Percentiles rank a stretch among this genome's conserved stretches.
Evolutionary conservation across 2,113 vertebrate genomes (phyloP).

Genomic region (Gallinago jamesoni): DNA sequence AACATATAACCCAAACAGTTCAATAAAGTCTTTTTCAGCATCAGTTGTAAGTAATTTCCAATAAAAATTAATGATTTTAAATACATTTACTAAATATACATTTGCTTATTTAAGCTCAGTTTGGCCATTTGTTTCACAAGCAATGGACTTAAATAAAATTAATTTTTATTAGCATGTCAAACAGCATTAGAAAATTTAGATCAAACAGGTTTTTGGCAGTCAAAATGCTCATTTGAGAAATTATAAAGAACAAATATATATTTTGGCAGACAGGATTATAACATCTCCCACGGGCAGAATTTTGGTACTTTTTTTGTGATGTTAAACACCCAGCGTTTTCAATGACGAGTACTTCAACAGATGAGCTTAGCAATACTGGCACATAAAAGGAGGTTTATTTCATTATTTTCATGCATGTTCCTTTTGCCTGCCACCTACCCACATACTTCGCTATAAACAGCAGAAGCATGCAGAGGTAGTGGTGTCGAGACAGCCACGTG

Average conservation of each 20-base stretch:
- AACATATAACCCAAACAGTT: not conserved
- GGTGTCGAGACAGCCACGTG: not conserved
- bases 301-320: not conserved
- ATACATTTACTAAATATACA: not conserved
- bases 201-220: not conserved
- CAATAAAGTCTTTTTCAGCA: not conserved
- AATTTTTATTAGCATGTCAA: not conserved
- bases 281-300: not conserved
- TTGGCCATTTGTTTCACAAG: not conserved
- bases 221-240: not conserved
- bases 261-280: constrained; percentile 14
- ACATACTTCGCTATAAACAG: not conserved
- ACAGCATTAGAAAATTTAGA: not conserved
- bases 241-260: not conserved
- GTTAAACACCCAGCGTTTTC: not conserved
- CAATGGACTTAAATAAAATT: not conserved
- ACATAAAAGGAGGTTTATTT: not conserved
- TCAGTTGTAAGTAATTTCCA: not conserved
- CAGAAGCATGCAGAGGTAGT: not conserved
- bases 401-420: not conserved
- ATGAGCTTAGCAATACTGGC: not conserved
- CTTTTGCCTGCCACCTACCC: constrained; percentile 45
- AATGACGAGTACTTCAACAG: not conserved
- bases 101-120: not conserved
- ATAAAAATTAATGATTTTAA: not conserved